Evolutionary conservation across 2,797 vertebrate genomes (phyloP).

Genomic region (Labroides dimidiatus): DNA sequence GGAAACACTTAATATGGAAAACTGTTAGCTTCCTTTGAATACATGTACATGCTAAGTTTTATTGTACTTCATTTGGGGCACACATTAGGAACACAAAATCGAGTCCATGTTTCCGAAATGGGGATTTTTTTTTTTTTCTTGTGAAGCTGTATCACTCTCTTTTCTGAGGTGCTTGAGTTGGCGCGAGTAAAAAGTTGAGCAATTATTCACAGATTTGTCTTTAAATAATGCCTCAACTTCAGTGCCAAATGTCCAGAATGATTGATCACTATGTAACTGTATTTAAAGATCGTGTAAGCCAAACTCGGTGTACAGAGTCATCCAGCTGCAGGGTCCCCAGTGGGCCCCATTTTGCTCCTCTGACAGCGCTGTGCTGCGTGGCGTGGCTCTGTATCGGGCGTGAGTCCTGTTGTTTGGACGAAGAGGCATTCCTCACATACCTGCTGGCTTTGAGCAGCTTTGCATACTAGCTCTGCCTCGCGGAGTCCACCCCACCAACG

Average conservation of each 20-base stretch:
- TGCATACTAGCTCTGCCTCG: conserved; percentile 72
- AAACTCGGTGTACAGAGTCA: conserved; percentile 27
- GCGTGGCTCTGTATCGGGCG: conserved; percentile 64
- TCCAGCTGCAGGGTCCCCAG: conserved; percentile 51
- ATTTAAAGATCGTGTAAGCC: conserved; percentile 13
- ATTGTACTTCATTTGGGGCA: not conserved
- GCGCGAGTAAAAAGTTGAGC: conserved; percentile 1
- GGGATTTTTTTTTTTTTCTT: not conserved
- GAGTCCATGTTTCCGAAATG: not conserved
- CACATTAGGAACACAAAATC: not conserved
- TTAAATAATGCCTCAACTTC: conserved; percentile 11
- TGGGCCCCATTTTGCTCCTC: conserved; percentile 57
- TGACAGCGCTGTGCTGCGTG: conserved; percentile 64
- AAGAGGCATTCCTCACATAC: conserved; percentile 84
- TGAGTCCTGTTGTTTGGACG: conserved; percentile 80
- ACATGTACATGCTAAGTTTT: not conserved
- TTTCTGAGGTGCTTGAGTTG: conserved; percentile 10
- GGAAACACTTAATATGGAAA: conserved; percentile 22
- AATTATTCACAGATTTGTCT: not conserved
- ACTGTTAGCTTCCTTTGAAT: not conserved
- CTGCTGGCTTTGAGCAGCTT: conserved; percentile 82
- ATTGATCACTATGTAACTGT: conserved; percentile 11
- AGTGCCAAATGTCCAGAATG: conserved; percentile 4
- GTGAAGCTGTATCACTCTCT: conserved; percentile 8
- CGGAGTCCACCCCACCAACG: conserved; percentile 52